Percentiles rank a stretch among this genome's conserved stretches.
Evolutionary conservation across 2,888 invertebrate species (phyloP).

Genomic region (Trichogramma evanescens): DNA sequence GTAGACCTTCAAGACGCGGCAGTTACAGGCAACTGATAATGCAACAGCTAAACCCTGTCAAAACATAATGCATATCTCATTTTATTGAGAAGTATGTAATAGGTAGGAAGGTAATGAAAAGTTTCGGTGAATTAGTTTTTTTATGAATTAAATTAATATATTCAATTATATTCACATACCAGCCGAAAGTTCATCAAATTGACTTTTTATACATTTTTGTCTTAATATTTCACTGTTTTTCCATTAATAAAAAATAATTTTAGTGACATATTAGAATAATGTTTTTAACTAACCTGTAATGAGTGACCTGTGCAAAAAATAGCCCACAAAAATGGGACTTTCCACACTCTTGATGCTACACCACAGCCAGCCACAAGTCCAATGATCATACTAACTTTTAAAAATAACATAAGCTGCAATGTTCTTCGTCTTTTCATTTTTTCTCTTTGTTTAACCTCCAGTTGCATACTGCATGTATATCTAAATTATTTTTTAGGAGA

Average conservation of each 20-base stretch:
- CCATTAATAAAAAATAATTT: too few species aligned
- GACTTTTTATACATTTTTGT: too few species aligned
- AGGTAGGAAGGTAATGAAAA: too few species aligned
- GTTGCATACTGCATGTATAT: conserved; percentile 56
- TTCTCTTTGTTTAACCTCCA: conserved; percentile 54
- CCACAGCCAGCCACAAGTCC: conserved; percentile 48
- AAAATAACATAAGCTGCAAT: conserved; percentile 55
- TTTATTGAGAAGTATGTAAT: too few species aligned
- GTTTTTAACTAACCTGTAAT: conserved; percentile 33
- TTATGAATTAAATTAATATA: too few species aligned
- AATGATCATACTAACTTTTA: conserved; percentile 51
- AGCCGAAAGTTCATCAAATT: too few species aligned
- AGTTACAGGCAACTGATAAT: conserved; percentile 59
- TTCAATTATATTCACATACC: too few species aligned
- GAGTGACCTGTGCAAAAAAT: conserved; percentile 44
- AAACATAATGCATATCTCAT: not conserved
- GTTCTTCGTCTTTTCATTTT: conserved; percentile 56
- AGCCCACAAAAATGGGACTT: conserved; percentile 42
- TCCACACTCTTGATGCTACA: conserved; percentile 42
- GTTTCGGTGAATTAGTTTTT: too few species aligned
- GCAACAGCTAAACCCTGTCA: conserved; percentile 57
- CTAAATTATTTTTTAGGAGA: conserved; percentile 24
- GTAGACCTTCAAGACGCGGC: conserved; percentile 45
- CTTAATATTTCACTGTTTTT: too few species aligned
- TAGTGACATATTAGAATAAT: too few species aligned